phyloP scores from a whole-genome alignment of 2,888 invertebrate genomes.

The Lasiommata megera region DNA sequence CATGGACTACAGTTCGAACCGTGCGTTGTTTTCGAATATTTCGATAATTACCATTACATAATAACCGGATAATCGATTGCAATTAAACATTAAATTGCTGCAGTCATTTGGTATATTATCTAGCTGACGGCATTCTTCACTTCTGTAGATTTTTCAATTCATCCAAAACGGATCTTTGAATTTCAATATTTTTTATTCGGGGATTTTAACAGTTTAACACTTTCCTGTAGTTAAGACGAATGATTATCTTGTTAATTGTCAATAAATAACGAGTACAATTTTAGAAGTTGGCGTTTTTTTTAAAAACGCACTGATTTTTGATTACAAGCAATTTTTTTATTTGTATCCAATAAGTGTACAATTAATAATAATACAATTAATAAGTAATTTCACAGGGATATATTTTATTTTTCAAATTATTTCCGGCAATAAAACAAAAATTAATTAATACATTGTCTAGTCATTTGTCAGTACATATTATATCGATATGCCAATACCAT shows the following conservation, averaged over 20 bases:
- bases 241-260: neutral
- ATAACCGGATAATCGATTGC: constrained; percentile 26
- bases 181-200: neutral
- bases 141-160: constrained; percentile 11
- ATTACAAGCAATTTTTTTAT: too few relatives aligned
- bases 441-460: too few relatives aligned
- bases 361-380: too few relatives aligned
- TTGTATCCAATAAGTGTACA: too few relatives aligned
- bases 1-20: neutral
- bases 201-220: neutral
- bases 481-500: too few relatives aligned
- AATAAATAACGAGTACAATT: too few relatives aligned
- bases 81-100: constrained; percentile 18
- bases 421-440: too few relatives aligned
- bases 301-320: too few relatives aligned
- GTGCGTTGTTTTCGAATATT: constrained; percentile 1
- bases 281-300: too few relatives aligned
- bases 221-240: neutral
- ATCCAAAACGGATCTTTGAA: constrained; percentile 1
- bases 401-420: too few relatives aligned
- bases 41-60: constrained; percentile 14
- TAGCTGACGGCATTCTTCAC: constrained; percentile 4
- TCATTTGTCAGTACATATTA: too few relatives aligned
- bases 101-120: constrained; percentile 11
- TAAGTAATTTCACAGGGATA: too few relatives aligned